phyloP scores from a whole-genome alignment of 2,797 vertebrate genomes.

The Vireo griseus region DNA sequence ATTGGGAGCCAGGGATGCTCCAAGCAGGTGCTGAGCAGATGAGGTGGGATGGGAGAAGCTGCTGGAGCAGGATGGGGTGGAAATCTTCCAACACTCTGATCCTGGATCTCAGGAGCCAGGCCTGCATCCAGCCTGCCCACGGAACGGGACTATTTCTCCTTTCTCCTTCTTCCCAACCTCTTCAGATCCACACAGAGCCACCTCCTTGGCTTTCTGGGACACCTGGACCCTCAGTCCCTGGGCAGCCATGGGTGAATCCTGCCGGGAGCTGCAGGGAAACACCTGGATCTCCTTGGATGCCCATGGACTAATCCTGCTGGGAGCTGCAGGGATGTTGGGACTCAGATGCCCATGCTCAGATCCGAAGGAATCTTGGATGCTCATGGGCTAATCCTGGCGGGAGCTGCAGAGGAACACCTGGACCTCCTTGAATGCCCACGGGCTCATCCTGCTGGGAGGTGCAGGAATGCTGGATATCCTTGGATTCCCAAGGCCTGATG shows the following conservation, averaged over 20 bases:
- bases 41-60: not conserved
- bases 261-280: accelerated
- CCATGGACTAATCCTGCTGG: accelerated
- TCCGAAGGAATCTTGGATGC: no score
- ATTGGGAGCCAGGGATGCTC: not conserved
- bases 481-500: not conserved
- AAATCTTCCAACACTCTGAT: accelerated
- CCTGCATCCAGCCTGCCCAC: accelerated
- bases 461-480: not conserved
- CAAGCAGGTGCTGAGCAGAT: not conserved
- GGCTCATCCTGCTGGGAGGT: accelerated
- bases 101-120: not conserved
- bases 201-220: not conserved
- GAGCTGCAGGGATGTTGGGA: accelerated
- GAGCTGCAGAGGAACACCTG: not conserved
- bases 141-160: not conserved
- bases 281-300: accelerated
- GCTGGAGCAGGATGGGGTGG: not conserved
- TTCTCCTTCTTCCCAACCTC: not conserved
- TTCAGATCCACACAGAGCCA: accelerated
- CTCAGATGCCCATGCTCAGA: no score
- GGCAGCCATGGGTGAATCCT: not conserved
- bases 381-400: accelerated
- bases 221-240: not conserved
- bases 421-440: accelerated